These are phyloP conservation scores for Tetramorium parvispinum DNA, from an alignment of 1,140 invertebrate genomes.

Conservation along the genomic window DNA sequence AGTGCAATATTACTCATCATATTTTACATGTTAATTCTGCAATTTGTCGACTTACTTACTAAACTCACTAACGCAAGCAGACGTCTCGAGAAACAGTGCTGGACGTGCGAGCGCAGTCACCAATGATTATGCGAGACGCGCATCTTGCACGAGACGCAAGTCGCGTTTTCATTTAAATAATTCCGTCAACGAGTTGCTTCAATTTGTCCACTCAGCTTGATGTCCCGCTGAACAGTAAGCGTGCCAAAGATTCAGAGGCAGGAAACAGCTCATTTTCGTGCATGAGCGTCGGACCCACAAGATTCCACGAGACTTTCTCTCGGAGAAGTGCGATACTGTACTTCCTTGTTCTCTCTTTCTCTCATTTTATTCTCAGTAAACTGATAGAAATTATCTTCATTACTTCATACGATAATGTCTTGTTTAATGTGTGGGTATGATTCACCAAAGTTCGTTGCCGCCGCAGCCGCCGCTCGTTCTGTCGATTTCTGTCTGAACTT, in stretches of 20 bases:
- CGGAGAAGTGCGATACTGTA: neutral
- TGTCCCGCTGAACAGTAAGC: slow-evolving; percentile 21
- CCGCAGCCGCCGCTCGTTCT: neutral
- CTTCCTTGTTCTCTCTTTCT: neutral
- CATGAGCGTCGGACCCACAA: neutral
- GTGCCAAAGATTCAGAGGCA: slow-evolving; percentile 26
- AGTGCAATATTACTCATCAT: neutral
- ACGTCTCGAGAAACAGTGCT: neutral
- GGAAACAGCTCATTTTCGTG: slow-evolving; percentile 27
- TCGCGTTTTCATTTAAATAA: slow-evolving; percentile 58
- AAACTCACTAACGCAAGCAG: neutral
- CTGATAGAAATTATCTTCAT: neutral
- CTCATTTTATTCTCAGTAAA: neutral
- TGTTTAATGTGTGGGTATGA: neutral
- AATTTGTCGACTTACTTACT: neutral
- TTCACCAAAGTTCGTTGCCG: neutral
- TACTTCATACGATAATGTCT: neutral
- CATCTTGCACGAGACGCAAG: slow-evolving; percentile 24
- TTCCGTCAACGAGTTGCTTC: slow-evolving; percentile 48
- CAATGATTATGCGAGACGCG: slow-evolving; percentile 42
- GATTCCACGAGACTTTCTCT: neutral
- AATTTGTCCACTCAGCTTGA: slow-evolving; percentile 46
- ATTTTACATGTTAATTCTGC: neutral
- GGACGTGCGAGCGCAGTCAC: neutral
- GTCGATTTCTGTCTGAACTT: slow-evolving; percentile 1